Percentiles rank a stretch among this genome's conserved stretches.
These are phyloP conservation scores for Gobionotothen gibberifrons DNA, from an alignment of 2,797 vertebrate species.

Conservation along the genomic window DNA sequence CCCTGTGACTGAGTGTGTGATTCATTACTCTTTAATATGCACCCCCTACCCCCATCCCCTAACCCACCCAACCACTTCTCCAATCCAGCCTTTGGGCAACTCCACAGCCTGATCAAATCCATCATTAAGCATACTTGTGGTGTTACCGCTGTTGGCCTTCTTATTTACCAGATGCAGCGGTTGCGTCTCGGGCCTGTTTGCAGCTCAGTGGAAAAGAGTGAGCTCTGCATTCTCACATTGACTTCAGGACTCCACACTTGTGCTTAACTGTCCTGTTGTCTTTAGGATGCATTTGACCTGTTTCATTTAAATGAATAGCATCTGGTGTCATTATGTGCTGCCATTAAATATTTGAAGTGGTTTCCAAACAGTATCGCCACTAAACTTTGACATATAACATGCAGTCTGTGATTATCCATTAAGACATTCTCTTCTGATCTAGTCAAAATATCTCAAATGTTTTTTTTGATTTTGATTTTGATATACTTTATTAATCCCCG, in stretches of 20 bases:
- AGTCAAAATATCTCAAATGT: too few species aligned
- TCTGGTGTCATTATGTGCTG: too few species aligned
- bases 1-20: constrained; percentile 89
- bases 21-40: constrained; percentile 88
- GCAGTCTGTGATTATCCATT: too few species aligned
- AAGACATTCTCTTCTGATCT: too few species aligned
- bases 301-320: too few species aligned
- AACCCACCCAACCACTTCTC: constrained; percentile 78
- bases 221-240: constrained; percentile 59
- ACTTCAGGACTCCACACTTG: constrained; percentile 23
- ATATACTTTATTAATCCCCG: too few species aligned
- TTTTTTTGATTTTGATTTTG: too few species aligned
- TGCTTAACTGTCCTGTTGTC: not conserved
- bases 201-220: constrained; percentile 52
- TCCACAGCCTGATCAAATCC: constrained; percentile 80
- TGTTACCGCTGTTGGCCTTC: constrained; percentile 71
- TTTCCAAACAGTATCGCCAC: too few species aligned
- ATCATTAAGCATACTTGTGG: constrained; percentile 80
- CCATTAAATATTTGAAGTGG: too few species aligned
- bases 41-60: constrained; percentile 67
- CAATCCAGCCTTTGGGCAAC: constrained; percentile 76
- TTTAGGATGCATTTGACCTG: too few species aligned
- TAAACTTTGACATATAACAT: too few species aligned
- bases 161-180: constrained; percentile 76
- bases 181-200: constrained; percentile 62